Percentiles rank a stretch among this genome's conserved stretches.
phyloP scores from a whole-genome alignment of 2,113 vertebrate genomes.

The Perca flavescens region DNA sequence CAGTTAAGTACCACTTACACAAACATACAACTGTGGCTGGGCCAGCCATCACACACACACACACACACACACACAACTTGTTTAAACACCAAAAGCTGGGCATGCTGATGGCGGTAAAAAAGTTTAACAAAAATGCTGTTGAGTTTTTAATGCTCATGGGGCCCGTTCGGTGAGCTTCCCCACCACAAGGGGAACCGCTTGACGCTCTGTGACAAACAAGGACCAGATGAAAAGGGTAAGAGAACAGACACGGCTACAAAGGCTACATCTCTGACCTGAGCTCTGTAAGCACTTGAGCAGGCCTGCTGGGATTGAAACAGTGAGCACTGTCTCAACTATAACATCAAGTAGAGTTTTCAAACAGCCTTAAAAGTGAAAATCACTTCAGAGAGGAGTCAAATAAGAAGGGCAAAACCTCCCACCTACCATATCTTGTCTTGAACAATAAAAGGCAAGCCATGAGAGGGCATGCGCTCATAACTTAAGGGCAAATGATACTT shows the following conservation, averaged over 20 bases:
- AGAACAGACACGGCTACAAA: not conserved
- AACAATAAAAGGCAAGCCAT: not conserved
- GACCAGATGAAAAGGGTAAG: constrained; percentile 71
- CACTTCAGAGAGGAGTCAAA: not conserved
- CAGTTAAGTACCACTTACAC: constrained; percentile 34
- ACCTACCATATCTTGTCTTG: not conserved
- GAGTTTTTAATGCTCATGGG: constrained; percentile 10
- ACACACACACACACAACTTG: too few species aligned
- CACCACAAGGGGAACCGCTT: constrained; percentile 43
- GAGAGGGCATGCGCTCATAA: not conserved
- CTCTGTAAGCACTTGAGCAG: constrained; percentile 25
- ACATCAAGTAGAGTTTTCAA: constrained; percentile 23
- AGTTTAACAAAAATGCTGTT: constrained; percentile 3
- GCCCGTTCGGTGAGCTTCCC: constrained; percentile 29
- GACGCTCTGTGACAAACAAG: constrained; percentile 66
- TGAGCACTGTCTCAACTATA: not conserved
- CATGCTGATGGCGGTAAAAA: constrained; percentile 6
- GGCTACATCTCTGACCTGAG: constrained; percentile 31
- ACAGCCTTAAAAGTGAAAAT: constrained; percentile 2
- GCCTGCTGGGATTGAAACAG: constrained; percentile 31
- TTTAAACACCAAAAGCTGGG: not conserved
- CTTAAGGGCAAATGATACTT: constrained; percentile 13
- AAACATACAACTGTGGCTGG: constrained; percentile 41
- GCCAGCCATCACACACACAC: not conserved
- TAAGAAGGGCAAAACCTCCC: not conserved